phyloP scores from a whole-genome alignment of 2,113 vertebrate species.

The Cyanocitta stelleri region DNA sequence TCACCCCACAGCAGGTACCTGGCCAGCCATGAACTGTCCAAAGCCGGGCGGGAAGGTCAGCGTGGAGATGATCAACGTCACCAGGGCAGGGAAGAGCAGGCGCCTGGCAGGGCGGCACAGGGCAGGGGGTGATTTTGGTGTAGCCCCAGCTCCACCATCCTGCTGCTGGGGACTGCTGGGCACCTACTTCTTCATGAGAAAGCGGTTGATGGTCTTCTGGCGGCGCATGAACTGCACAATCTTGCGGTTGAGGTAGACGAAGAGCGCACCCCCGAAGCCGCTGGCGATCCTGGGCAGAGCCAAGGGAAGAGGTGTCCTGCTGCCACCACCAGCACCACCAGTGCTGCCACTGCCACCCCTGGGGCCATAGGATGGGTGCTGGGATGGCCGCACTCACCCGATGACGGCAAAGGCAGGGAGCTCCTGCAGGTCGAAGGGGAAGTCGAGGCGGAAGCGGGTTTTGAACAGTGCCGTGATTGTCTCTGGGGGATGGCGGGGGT shows the following conservation, averaged over 20 bases:
- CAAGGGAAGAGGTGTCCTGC: not conserved
- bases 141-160: not conserved
- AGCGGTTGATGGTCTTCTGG: conserved; percentile 96
- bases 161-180: accelerated
- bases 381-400: conserved; percentile 71
- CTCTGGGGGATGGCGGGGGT: conserved; percentile 68
- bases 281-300: conserved; percentile 84
- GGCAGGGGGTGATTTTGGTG: not conserved
- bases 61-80: conserved; percentile 89
- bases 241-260: conserved; percentile 94
- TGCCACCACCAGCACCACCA: not conserved
- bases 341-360: not conserved
- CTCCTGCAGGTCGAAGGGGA: conserved; percentile 97
- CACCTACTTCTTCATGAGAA: conserved; percentile 98
- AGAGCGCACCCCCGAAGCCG: conserved; percentile 90
- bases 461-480: conserved; percentile 97
- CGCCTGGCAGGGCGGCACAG: conserved; percentile 67
- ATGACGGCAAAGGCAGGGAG: conserved; percentile 95
- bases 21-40: conserved; percentile 97
- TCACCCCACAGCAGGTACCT: conserved; percentile 64
- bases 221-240: conserved; percentile 97
- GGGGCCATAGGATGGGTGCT: not conserved
- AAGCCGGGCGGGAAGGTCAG: conserved; percentile 94
- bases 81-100: conserved; percentile 89
- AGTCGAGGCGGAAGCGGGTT: conserved; percentile 94